Conservation (phyloP, 2,797 vertebrate genomes). For the Siniperca obscura region DNA sequence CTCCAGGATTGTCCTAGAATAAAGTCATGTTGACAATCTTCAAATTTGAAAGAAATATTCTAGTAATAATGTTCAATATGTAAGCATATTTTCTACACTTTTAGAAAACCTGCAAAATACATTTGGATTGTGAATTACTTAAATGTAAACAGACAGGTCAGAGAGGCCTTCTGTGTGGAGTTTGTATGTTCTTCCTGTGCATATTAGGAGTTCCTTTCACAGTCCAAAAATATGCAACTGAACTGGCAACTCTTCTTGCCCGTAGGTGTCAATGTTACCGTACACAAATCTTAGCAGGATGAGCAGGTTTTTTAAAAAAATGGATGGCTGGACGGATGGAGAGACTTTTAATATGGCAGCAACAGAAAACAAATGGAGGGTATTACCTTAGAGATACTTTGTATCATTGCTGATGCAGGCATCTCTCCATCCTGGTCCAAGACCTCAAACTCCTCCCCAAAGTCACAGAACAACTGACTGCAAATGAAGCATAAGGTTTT, state of each 20-base stretch:
- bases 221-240: neutral
- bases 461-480: conserved; percentile 95
- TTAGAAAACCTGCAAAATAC: neutral
- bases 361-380: conserved; percentile 8
- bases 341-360: neutral
- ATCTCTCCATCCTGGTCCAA: conserved; percentile 83
- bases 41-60: neutral
- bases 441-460: conserved; percentile 87
- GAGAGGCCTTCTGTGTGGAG: neutral
- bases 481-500: conserved; percentile 22
- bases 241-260: neutral
- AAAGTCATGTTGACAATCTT: conserved; percentile 5
- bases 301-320: neutral
- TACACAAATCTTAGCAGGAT: neutral
- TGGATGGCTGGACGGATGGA: neutral
- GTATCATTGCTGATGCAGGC: conserved; percentile 77
- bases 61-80: neutral
- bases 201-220: neutral
- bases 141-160: neutral
- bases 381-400: conserved; percentile 87
- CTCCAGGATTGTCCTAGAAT: conserved; percentile 82
- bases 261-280: neutral
- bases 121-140: neutral
- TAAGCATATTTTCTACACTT: neutral
- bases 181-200: neutral